Evolutionary conservation across 2,113 vertebrate genomes (phyloP).

Genomic region (Paedocypris sp.): DNA sequence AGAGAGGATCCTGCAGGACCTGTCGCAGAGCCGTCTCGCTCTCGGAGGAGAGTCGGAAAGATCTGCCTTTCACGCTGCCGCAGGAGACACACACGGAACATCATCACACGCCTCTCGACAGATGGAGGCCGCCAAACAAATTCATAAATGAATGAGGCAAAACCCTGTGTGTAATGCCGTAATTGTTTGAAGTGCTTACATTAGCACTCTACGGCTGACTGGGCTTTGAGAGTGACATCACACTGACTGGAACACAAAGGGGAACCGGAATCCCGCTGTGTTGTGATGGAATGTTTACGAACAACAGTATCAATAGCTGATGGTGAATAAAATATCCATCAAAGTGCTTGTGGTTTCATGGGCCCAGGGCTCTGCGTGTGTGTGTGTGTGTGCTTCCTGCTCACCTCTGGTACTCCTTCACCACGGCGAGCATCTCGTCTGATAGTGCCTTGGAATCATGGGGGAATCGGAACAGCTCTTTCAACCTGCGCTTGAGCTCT

Average conservation of each 20-base stretch:
- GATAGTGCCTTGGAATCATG: conserved; percentile 62
- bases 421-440: conserved; percentile 66
- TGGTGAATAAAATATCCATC: conserved; percentile 2
- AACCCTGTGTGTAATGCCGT: conserved; percentile 4
- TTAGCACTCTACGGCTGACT: conserved; percentile 7
- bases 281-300: background rate
- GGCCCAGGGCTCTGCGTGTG: no score
- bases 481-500: conserved; percentile 71
- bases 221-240: background rate
- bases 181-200: conserved; percentile 15
- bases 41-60: conserved; percentile 58
- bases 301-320: background rate
- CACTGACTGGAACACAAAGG: background rate
- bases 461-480: conserved; percentile 70
- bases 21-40: conserved; percentile 56
- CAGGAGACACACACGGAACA: conserved; percentile 7
- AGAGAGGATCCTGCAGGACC: conserved; percentile 65
- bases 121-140: background rate
- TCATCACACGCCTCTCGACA: background rate
- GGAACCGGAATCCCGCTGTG: background rate
- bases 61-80: conserved; percentile 69
- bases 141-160: conserved; percentile 9
- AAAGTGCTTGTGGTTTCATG: background rate
- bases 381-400: background rate
- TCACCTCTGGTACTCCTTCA: conserved; percentile 82